Evolutionary conservation across 2,888 invertebrate species (phyloP).

Genomic region (Drosophila kambysellisi): DNA sequence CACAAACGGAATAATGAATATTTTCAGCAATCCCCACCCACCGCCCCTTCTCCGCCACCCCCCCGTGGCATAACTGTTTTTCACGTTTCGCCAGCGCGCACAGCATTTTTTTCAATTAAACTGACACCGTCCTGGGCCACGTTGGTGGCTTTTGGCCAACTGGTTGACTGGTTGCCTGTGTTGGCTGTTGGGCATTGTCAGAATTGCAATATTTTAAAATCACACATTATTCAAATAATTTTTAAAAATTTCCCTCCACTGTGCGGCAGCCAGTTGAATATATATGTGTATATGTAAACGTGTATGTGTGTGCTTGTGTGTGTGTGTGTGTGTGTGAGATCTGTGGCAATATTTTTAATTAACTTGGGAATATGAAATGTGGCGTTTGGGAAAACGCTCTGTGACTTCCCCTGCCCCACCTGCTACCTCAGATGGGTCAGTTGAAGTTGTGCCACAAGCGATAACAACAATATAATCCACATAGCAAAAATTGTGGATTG

Average conservation of each 20-base stretch:
- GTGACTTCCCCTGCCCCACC: constrained; percentile 4
- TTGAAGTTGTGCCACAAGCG: not conserved
- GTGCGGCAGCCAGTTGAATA: constrained; percentile 2
- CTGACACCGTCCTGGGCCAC: constrained; percentile 68
- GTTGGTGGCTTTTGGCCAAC: constrained; percentile 57
- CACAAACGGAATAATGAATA: constrained; percentile 83
- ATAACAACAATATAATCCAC: constrained; percentile 13
- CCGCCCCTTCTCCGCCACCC: not conserved
- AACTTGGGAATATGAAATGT: constrained; percentile 77
- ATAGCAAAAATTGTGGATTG: not conserved
- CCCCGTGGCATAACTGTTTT: constrained; percentile 11
- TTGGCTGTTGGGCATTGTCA: constrained; percentile 28
- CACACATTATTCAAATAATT: constrained; percentile 84
- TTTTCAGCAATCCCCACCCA: constrained; percentile 35
- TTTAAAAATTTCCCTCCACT: constrained; percentile 67
- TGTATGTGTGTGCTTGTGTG: constrained; percentile 8
- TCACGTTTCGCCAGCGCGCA: constrained; percentile 41
- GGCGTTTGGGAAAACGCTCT: constrained; percentile 41
- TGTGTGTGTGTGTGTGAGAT: constrained; percentile 18
- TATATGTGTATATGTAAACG: not conserved
- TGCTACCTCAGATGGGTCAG: not conserved
- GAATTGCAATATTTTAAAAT: constrained; percentile 78
- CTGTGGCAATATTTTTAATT: constrained; percentile 77
- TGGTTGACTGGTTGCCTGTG: constrained; percentile 12
- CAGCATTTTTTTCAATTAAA: constrained; percentile 74